Conservation (phyloP, 2,888 invertebrate species). For the Lobophora halterata region DNA sequence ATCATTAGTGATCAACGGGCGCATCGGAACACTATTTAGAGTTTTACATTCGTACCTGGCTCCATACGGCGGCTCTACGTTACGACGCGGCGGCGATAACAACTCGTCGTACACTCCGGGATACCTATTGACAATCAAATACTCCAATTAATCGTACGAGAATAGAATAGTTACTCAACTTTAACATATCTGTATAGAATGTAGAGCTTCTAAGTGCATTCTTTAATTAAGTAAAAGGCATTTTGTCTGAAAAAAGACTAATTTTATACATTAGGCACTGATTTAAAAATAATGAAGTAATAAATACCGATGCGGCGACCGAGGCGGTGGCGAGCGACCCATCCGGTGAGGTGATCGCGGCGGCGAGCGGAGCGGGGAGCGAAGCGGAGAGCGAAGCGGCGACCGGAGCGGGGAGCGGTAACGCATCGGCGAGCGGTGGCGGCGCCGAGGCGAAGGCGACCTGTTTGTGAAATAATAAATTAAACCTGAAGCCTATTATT, state of each 20-base stretch:
- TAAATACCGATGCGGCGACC: constrained; percentile 63
- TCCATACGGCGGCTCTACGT: constrained; percentile 74
- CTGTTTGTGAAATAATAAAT: too few species aligned
- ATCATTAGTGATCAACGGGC: constrained; percentile 46
- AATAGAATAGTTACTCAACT: too few species aligned
- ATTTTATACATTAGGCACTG: too few species aligned
- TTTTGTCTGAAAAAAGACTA: too few species aligned
- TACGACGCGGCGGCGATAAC: constrained; percentile 75
- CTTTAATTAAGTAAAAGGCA: too few species aligned
- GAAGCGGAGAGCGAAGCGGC: constrained; percentile 40
- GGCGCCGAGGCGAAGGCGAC: constrained; percentile 74
- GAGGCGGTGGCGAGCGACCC: constrained; percentile 44
- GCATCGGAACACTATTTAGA: constrained; percentile 66
- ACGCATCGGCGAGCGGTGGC: constrained; percentile 65
- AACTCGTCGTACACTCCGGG: constrained; percentile 74
- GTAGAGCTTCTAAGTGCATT: too few species aligned
- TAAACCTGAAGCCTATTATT: too few species aligned
- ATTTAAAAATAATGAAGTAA: not conserved
- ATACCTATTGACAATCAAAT: constrained; percentile 49
- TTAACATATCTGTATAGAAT: too few species aligned
- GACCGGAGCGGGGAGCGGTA: constrained; percentile 63
- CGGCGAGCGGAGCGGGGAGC: constrained; percentile 42
- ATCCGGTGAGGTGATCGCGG: constrained; percentile 39
- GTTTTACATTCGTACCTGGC: constrained; percentile 77
- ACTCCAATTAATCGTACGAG: constrained; percentile 1